phyloP scores from a whole-genome alignment of 2,888 invertebrate genomes.

The Galeruca laticollis region DNA sequence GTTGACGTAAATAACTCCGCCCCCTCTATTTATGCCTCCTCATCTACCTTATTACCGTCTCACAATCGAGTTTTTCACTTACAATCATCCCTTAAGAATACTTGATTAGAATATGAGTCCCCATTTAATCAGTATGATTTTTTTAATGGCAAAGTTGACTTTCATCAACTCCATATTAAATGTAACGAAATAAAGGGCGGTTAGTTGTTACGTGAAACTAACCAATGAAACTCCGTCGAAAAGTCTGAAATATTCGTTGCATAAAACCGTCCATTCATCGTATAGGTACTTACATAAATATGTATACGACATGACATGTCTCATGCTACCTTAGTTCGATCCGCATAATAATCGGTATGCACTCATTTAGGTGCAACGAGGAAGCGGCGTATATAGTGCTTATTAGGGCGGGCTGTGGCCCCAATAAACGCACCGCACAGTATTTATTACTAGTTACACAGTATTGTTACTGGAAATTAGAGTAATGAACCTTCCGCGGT shows the following conservation, averaged over 20 bases:
- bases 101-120: too few species aligned
- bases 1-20: too few species aligned
- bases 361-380: constrained; percentile 60
- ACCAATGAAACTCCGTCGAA: constrained; percentile 13
- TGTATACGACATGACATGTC: constrained; percentile 26
- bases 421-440: constrained; percentile 60
- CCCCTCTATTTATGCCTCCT: too few species aligned
- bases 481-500: constrained; percentile 57
- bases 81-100: too few species aligned
- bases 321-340: constrained; percentile 38
- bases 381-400: constrained; percentile 60
- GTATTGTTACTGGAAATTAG: constrained; percentile 60
- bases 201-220: background rate
- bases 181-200: constrained; percentile 4
- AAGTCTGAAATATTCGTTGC: constrained; percentile 24
- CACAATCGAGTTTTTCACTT: too few species aligned
- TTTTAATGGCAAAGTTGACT: too few species aligned
- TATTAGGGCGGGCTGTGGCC: constrained; percentile 63
- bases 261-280: constrained; percentile 43
- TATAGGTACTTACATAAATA: too few species aligned
- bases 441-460: constrained; percentile 55
- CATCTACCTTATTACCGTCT: too few species aligned
- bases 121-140: too few species aligned
- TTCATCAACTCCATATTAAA: background rate
- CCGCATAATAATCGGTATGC: constrained; percentile 50